Conservation (phyloP, 2,797 vertebrate genomes). For the Dendrocincla fuliginosa region DNA sequence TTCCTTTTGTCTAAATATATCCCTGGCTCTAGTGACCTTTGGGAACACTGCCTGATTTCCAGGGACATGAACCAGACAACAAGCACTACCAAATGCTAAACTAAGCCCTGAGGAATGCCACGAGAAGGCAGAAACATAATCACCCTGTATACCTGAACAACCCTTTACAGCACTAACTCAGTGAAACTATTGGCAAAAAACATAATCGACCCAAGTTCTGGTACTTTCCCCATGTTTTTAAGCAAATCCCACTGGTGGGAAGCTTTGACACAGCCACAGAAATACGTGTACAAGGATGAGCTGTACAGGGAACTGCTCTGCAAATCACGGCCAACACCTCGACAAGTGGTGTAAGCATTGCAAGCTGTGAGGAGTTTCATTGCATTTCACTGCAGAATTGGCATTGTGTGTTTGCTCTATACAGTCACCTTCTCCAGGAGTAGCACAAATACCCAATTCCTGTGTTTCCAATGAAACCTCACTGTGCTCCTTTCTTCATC, state of each 20-base stretch:
- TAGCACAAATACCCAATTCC: background rate
- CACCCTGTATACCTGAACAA: background rate
- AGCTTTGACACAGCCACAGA: background rate
- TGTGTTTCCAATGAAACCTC: background rate
- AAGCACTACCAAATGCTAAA: background rate
- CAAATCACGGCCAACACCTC: background rate
- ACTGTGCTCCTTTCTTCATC: background rate
- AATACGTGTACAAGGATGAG: background rate
- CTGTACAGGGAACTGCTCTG: background rate
- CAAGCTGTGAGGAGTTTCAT: background rate
- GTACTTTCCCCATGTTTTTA: background rate
- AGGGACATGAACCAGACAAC: background rate
- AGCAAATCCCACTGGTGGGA: background rate
- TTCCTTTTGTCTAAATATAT: background rate
- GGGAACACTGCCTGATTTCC: background rate
- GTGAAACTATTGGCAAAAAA: background rate
- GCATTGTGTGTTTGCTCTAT: background rate
- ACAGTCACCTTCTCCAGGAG: background rate
- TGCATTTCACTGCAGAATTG: background rate
- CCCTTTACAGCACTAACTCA: background rate
- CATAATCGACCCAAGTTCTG: background rate
- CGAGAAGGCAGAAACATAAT: fast-evolving
- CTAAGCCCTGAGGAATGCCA: background rate
- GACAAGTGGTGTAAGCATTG: background rate
- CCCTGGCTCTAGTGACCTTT: background rate